Conservation (phyloP, 2,888 invertebrate species). For the Laothoe populi region DNA sequence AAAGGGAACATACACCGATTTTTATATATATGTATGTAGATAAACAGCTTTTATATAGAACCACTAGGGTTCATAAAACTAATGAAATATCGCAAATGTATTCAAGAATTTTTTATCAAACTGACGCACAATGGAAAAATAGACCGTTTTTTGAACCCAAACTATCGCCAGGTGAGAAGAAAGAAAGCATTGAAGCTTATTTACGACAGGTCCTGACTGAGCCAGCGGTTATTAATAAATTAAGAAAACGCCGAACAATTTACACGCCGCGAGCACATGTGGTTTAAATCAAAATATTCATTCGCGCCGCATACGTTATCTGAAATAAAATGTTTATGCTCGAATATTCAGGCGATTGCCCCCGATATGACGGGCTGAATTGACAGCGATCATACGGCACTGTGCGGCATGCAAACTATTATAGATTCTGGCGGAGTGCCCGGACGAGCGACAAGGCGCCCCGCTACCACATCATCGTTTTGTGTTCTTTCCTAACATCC, state of each 20-base stretch:
- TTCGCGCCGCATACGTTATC: slow-evolving; percentile 6
- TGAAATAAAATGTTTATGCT: slow-evolving; percentile 19
- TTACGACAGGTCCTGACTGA: slow-evolving; percentile 23
- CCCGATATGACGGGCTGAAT: slow-evolving; percentile 59
- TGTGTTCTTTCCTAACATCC: slow-evolving; percentile 4
- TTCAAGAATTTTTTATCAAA: not conserved
- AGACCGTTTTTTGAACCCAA: not conserved
- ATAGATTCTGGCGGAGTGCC: slow-evolving; percentile 73
- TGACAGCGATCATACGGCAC: slow-evolving; percentile 61
- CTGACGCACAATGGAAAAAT: not conserved
- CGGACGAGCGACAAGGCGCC: slow-evolving; percentile 38
- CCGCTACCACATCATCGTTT: slow-evolving; percentile 3
- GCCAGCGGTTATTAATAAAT: slow-evolving; percentile 14
- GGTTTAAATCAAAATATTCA: slow-evolving; percentile 16
- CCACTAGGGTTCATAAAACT: not conserved
- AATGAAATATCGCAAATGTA: not conserved
- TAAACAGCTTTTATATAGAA: not conserved
- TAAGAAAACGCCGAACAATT: not conserved
- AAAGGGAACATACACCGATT: too few species aligned
- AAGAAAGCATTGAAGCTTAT: slow-evolving; percentile 40
- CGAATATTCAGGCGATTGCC: slow-evolving; percentile 49
- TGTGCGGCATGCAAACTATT: slow-evolving; percentile 70
- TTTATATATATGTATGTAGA: not conserved
- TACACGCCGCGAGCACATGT: not conserved
- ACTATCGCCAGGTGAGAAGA: slow-evolving; percentile 26